Evolutionary conservation across 2,797 vertebrate genomes (phyloP), one percentile per base, ranked within the genome.

Genomic region (Sebastiscus albofasciatus): DNA sequence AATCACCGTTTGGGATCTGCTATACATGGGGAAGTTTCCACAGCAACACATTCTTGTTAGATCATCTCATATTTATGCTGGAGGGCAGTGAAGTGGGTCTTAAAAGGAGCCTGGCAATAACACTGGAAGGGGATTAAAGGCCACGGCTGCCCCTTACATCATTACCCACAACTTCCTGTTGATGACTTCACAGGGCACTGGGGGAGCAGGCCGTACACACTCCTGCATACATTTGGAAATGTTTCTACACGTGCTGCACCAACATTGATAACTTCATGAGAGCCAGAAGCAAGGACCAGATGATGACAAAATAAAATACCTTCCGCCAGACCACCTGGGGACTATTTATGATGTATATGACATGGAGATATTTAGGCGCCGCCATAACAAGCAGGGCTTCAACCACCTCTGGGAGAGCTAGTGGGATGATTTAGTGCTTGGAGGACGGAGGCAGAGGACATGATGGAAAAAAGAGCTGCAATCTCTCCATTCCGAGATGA

Each of bases 21-120:
- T 90, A 77, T 89, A 91, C 83, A 92, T 83, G 82, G 67, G 81
- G 79, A 90, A 88, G 83, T 95, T 95, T 95, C 93, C 94, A 95
- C 90, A 89, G 85, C 83, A 91, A 93, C 91, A 88, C 91, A 94
- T 94, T 94, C 90, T 80, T 93, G 66, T 76, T 75, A 72, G 83
- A 92, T 92, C 80, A 67, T 90, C 85, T 94, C 89, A 94, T 91
- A 87, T 91, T 94, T 93, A 87, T 79, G 72, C 83, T 84, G 68
- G 54, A 87, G 67, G 81, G 86, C 76, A 82, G 75, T 69, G 76
- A 87, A 88, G 82, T 75, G 58, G 80, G 68, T 77, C 84, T 88
- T 80, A 80, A 86, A 87, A 87, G 77, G 18, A 87, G 59, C 29
- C 54, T 89, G 87, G 87, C 75, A 85, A 75, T 80, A 79, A 77